Conservation (phyloP, 2,888 invertebrate species). For the Epistrophe grossulariae region DNA sequence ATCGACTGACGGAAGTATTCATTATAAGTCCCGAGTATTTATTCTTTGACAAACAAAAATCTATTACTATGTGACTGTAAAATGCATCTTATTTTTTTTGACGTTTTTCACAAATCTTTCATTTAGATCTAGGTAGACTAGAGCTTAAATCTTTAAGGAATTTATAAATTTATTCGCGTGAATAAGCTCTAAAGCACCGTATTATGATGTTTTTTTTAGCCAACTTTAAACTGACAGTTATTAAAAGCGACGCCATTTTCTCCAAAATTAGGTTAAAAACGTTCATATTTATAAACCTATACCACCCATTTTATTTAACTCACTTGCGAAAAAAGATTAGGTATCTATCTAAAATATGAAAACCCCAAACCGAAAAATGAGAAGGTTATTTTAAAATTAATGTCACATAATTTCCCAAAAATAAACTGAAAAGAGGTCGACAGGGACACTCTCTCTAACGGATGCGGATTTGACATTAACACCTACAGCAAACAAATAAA, state of each 20-base stretch:
- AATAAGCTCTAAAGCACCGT: too few relatives aligned
- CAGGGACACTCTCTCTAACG: constrained; percentile 39
- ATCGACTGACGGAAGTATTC: too few relatives aligned
- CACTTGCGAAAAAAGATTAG: neutral
- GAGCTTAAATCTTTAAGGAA: neutral
- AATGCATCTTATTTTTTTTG: too few relatives aligned
- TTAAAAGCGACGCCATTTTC: neutral
- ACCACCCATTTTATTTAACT: neutral
- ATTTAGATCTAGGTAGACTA: too few relatives aligned
- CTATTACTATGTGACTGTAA: too few relatives aligned
- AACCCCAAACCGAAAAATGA: neutral
- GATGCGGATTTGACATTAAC: constrained; percentile 32
- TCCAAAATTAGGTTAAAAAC: neutral
- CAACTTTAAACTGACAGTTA: neutral
- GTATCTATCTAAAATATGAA: constrained; percentile 1
- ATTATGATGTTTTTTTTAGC: neutral
- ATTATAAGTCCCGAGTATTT: too few relatives aligned
- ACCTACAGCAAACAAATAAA: constrained; percentile 27
- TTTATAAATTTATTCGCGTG: too few relatives aligned
- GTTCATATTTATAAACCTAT: neutral
- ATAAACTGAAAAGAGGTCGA: constrained; percentile 62
- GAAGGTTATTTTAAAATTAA: constrained; percentile 43
- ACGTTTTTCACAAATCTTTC: too few relatives aligned
- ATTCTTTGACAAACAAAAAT: too few relatives aligned
- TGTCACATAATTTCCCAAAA: constrained; percentile 65